These are phyloP conservation scores for Rhipidura dahli DNA, from an alignment of 2,113 vertebrate genomes.

Conservation along the genomic window DNA sequence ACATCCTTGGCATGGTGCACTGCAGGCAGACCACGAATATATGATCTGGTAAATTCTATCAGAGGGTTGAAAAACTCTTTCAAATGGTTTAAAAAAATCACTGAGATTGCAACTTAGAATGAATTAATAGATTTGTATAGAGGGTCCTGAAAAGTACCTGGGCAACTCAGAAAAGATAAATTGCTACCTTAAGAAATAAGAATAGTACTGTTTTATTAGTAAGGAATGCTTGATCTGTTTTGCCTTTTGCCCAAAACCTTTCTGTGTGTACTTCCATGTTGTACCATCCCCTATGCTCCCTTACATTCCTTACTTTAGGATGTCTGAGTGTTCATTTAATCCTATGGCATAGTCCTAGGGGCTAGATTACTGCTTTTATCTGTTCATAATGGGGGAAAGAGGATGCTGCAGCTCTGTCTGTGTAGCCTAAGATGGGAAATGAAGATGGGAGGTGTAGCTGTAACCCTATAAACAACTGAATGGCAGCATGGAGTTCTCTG, in stretches of 20 bases:
- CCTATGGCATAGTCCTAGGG: background rate
- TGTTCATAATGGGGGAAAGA: background rate
- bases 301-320: background rate
- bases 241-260: background rate
- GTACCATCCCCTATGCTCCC: background rate
- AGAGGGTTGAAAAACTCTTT: background rate
- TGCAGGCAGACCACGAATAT: background rate
- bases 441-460: background rate
- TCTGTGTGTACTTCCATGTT: background rate
- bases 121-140: background rate
- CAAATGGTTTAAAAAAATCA: background rate
- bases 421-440: background rate
- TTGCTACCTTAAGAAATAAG: background rate
- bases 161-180: background rate
- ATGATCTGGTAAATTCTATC: background rate
- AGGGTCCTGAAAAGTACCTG: background rate
- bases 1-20: background rate
- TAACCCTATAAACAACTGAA: background rate
- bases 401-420: background rate
- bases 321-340: background rate
- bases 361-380: background rate
- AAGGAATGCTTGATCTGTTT: background rate
- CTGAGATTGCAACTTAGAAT: background rate
- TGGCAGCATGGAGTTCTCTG: background rate
- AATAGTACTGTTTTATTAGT: background rate